Evolutionary conservation across 2,888 invertebrate species (phyloP), one percentile per base, ranked within the genome.

Genomic region (Parasteatoda lunata): DNA sequence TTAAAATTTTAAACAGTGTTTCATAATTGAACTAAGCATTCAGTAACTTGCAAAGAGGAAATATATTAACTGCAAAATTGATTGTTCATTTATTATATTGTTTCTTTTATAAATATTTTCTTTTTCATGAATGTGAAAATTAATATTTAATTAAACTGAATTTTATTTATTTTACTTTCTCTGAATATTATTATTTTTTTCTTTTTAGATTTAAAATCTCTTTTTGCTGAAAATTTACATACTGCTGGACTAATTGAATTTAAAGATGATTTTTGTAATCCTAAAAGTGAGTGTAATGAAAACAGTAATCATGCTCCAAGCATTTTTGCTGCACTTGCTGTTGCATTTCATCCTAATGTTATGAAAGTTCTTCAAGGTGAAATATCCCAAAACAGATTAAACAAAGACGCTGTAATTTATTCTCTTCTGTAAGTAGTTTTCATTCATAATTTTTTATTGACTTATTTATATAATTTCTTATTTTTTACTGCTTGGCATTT

Each of bases 281-380:
- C 49, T 15, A 45, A n/a, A 45, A 48, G 64, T 49, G 47, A 66
- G 11, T 76, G 73, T 59, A 88, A 88, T 71, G n/a, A 45, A 3
- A 78, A 88, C 52, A 77, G 80, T 51, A 78, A 52, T 30, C 68
- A 80, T 68, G 7, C 52, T 13, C 69, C 59, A 8, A 73, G 64
- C 15, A 80, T 88, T 47, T 73, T 89, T 30, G 84, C 87, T 72
- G 84, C 77, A 64, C 48, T 89, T 0, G 66, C 84, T 8, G 76
- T 77, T 13, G 87, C 83, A 6, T 84, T 89, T 66, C 87, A 79
- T 78, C 89, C 89, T n/a, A 89, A 89, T 84, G 72, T 89, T 30
- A 75, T 89, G 11, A 87, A 81, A 77, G 11, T 89, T n/a, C 15
- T 70, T 9, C 77, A 84, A 73, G 89, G 89, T 64, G 81, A 85